These are phyloP conservation scores for Eurypyga helias DNA, from an alignment of 2,113 vertebrate species.

Conservation along the genomic window DNA sequence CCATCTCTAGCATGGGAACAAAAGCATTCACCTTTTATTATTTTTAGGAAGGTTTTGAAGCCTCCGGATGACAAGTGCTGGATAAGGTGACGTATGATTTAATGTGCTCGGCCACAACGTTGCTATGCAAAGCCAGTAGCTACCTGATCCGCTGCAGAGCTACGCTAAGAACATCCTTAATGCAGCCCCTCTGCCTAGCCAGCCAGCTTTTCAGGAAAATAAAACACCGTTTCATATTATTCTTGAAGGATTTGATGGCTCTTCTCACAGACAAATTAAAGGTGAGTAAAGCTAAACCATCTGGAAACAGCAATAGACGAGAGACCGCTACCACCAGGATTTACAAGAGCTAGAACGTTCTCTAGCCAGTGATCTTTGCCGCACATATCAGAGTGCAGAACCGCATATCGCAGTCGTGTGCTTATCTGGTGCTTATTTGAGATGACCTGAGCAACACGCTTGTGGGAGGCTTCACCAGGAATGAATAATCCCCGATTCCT, in stretches of 20 bases:
- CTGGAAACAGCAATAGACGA: not conserved
- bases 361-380: not conserved
- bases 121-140: constrained; percentile 2
- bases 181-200: not conserved
- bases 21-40: not conserved
- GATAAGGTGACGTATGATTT: not conserved
- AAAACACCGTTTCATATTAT: not conserved
- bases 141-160: constrained; percentile 35
- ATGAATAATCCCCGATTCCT: not conserved
- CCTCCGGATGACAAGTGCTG: not conserved
- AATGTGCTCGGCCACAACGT: not conserved
- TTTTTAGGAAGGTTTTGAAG: not conserved
- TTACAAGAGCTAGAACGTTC: not conserved
- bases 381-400: not conserved
- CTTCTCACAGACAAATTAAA: not conserved
- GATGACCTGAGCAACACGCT: not conserved
- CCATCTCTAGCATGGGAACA: not conserved
- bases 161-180: not conserved
- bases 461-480: not conserved
- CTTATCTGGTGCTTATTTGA: not conserved
- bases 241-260: not conserved
- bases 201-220: not conserved
- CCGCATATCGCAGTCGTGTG: rapidly evolving
- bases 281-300: not conserved
- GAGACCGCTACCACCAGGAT: not conserved